Percentiles rank a stretch among this genome's conserved stretches.
Evolutionary conservation across 2,888 invertebrate genomes (phyloP).

Genomic region (Halocaridina rubra): DNA sequence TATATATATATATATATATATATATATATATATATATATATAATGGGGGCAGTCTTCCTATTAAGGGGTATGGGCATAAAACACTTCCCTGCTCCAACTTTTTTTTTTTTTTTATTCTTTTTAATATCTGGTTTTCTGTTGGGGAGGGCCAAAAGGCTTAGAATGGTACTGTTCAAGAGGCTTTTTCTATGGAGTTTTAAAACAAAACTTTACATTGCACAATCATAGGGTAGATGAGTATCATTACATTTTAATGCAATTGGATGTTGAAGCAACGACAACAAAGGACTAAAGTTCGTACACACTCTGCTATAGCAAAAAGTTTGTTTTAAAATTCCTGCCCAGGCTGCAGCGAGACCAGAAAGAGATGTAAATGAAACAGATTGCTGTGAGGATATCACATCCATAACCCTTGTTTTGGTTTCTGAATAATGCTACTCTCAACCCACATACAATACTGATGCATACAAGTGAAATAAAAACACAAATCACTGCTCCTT

Average conservation of each 20-base stretch:
- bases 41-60: too few relatives aligned
- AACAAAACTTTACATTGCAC: constrained; percentile 30
- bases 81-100: constrained; percentile 49
- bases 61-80: constrained; percentile 16
- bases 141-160: constrained; percentile 42
- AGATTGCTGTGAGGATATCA: not conserved
- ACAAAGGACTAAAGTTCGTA: constrained; percentile 14
- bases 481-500: not conserved
- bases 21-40: too few relatives aligned
- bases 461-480: not conserved
- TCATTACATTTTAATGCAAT: not conserved
- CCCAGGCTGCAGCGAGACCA: constrained; percentile 15
- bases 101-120: too few relatives aligned
- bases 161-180: constrained; percentile 39
- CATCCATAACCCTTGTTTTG: not conserved
- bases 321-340: constrained; percentile 42
- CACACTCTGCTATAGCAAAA: constrained; percentile 13
- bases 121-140: constrained; percentile 56
- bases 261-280: constrained; percentile 17
- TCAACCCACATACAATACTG: not conserved
- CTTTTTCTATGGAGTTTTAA: constrained; percentile 27
- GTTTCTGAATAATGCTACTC: not conserved
- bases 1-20: too few relatives aligned
- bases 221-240: constrained; percentile 3
- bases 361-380: not conserved